phyloP scores from a whole-genome alignment of 2,113 vertebrate species.

The Arenaria interpres region DNA sequence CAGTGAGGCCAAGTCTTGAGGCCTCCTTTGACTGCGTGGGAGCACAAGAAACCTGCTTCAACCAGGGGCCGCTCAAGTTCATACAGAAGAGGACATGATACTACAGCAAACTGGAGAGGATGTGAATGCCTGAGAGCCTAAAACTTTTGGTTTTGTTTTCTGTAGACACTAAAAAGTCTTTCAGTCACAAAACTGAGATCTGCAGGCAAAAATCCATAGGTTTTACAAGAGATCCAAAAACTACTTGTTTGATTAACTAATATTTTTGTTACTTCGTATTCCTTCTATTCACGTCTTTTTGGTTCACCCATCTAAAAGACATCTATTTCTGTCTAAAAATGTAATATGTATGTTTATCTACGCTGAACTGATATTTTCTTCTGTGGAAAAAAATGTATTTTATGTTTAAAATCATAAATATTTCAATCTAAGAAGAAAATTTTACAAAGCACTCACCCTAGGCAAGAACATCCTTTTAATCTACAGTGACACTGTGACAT shows the following conservation, averaged over 20 bases:
- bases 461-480: conserved; percentile 50
- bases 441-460: not conserved
- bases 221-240: not conserved
- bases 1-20: not conserved
- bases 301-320: not conserved
- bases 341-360: not conserved
- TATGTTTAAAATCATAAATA: not conserved
- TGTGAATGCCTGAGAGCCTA: not conserved
- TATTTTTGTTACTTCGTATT: not conserved
- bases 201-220: not conserved
- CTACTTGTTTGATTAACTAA: not conserved
- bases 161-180: not conserved
- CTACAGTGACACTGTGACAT: conserved; percentile 66
- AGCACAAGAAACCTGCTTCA: not conserved
- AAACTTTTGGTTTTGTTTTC: not conserved
- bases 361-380: not conserved
- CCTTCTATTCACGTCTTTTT: not conserved
- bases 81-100: not conserved
- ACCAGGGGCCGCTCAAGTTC: not conserved
- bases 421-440: conserved; percentile 23
- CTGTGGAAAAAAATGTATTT: not conserved
- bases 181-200: not conserved
- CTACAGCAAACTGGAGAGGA: not conserved
- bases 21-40: not conserved
- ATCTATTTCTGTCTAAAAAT: not conserved